phyloP scores from a whole-genome alignment of 2,113 vertebrate species.

The Calonectris borealis region DNA sequence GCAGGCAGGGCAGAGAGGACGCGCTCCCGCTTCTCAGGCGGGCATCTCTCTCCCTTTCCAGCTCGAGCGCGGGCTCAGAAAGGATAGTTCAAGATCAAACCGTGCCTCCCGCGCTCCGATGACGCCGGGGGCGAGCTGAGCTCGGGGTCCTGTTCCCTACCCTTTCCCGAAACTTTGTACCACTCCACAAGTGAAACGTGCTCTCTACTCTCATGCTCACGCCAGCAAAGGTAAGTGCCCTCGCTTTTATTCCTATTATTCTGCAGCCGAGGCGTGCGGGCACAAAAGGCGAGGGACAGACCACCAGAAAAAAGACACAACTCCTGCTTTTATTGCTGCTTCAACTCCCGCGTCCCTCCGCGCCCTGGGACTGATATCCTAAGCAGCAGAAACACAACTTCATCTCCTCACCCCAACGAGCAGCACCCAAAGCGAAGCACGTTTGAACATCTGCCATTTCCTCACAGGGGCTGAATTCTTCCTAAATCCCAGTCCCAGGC shows the following conservation, averaged over 20 bases:
- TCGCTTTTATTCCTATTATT: background rate
- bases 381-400: background rate
- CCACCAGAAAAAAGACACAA: background rate
- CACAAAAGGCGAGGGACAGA: background rate
- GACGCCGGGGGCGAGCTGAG: background rate
- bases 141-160: background rate
- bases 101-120: background rate
- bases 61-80: background rate
- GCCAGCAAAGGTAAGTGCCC: background rate
- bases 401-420: background rate
- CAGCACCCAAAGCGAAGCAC: background rate
- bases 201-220: background rate
- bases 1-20: background rate
- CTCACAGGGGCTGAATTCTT: background rate
- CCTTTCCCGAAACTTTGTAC: background rate
- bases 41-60: background rate
- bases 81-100: conserved; percentile 30
- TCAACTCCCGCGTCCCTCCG: background rate
- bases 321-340: background rate
- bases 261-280: background rate
- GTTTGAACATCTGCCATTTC: background rate
- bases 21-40: background rate
- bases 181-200: fast-evolving
- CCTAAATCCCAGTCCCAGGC: background rate
- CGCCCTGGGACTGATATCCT: fast-evolving